Evolutionary conservation across 2,888 invertebrate genomes (phyloP).

Genomic region (Pimpla rufipes): DNA sequence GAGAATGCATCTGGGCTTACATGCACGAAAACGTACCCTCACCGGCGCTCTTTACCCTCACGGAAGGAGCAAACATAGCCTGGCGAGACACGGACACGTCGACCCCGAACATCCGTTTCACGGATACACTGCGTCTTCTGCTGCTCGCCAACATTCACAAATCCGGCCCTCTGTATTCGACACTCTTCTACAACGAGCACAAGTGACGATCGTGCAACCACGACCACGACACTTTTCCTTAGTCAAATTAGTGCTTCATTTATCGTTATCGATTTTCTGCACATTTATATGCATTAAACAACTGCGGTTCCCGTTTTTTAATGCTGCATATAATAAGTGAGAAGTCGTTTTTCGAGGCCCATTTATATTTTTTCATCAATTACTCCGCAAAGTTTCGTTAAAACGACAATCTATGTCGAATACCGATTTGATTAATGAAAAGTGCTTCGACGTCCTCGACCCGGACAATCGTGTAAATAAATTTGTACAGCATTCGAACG

Average conservation of each 20-base stretch:
- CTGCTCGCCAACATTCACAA: conserved; percentile 93
- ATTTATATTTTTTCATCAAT: no score
- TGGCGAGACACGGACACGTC: conserved; percentile 92
- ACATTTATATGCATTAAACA: no score
- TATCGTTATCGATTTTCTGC: no score
- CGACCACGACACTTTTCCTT: neutral
- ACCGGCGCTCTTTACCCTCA: conserved; percentile 90
- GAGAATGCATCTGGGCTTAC: conserved; percentile 96
- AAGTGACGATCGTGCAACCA: conserved; percentile 67
- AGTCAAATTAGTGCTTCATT: no score
- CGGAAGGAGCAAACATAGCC: conserved; percentile 81
- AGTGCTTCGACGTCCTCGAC: neutral
- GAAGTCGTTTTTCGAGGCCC: no score
- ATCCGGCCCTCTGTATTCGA: conserved; percentile 90
- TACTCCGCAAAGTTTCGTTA: no score
- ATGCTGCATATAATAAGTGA: no score
- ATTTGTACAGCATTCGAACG: conserved; percentile 8
- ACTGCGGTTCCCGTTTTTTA: no score
- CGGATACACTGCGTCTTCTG: conserved; percentile 92
- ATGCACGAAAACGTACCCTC: conserved; percentile 95
- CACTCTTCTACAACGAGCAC: conserved; percentile 80
- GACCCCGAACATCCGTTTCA: conserved; percentile 91
- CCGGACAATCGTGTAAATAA: conserved; percentile 16
- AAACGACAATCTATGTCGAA: no score
- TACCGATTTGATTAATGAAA: no score